Evolutionary conservation across 1,140 invertebrate genomes (phyloP).

Genomic region (Brachystomella parvula): DNA sequence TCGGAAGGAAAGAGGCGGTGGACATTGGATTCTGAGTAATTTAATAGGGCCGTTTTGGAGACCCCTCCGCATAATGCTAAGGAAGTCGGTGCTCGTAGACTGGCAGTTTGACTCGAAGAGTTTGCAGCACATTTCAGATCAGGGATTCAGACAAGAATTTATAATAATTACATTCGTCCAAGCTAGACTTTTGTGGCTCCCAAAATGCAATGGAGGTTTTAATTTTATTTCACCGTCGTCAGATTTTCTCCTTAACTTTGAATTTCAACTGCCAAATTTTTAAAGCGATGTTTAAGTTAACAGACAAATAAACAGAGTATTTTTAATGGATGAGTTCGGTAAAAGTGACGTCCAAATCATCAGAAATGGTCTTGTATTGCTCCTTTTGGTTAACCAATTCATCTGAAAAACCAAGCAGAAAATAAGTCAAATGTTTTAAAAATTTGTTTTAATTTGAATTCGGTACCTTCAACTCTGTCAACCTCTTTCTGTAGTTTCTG

Average conservation of each 20-base stretch:
- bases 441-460: neutral
- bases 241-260: neutral
- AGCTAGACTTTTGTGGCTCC: too few relatives aligned
- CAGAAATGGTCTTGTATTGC: conserved; percentile 54
- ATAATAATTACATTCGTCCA: too few relatives aligned
- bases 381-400: conserved; percentile 55
- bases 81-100: too few relatives aligned
- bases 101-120: too few relatives aligned
- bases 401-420: conserved; percentile 45
- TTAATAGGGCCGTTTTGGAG: too few relatives aligned
- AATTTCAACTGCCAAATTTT: neutral
- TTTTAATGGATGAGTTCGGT: conserved; percentile 42
- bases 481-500: conserved; percentile 30
- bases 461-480: conserved; percentile 27
- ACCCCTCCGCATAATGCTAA: too few relatives aligned
- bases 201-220: too few relatives aligned
- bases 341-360: conserved; percentile 54
- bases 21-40: too few relatives aligned
- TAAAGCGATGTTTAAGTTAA: neutral
- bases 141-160: too few relatives aligned
- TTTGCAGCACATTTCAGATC: too few relatives aligned
- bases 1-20: too few relatives aligned
- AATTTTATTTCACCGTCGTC: too few relatives aligned
- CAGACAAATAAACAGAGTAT: neutral
- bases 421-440: neutral